Conservation (phyloP, 2,888 invertebrate genomes). For the Globia sparganii region DNA sequence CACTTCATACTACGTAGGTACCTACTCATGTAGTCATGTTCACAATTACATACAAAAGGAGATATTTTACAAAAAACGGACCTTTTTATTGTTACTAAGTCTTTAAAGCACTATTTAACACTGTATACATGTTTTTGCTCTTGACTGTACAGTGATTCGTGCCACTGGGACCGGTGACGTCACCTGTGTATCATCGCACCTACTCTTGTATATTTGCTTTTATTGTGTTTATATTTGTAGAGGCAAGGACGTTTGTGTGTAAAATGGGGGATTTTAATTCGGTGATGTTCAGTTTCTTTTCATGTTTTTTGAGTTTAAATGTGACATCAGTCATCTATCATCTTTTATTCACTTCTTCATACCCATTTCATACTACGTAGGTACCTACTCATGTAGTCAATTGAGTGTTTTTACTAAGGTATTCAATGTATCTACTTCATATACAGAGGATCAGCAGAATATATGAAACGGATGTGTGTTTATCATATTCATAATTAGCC, state of each 20-base stretch:
- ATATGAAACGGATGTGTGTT: not conserved
- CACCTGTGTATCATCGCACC: constrained; percentile 52
- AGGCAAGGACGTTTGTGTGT: constrained; percentile 60
- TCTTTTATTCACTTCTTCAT: not conserved
- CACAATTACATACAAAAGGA: not conserved
- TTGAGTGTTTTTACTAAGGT: not conserved
- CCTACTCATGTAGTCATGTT: not conserved
- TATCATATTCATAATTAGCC: too few species aligned
- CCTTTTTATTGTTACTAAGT: too few species aligned
- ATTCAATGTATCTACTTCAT: not conserved
- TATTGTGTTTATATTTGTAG: constrained; percentile 60
- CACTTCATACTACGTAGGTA: not conserved
- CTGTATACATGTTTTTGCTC: constrained; percentile 8
- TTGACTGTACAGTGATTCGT: constrained; percentile 54
- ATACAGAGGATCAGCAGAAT: not conserved
- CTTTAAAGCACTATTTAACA: not conserved
- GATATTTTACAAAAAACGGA: not conserved
- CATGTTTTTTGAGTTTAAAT: not conserved
- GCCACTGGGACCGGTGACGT: constrained; percentile 58
- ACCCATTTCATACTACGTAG: not conserved
- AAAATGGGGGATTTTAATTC: constrained; percentile 37
- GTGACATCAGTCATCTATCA: too few species aligned
- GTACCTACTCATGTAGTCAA: not conserved
- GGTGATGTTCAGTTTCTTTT: constrained; percentile 4
- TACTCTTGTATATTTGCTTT: constrained; percentile 52